Percentiles rank a stretch among this genome's conserved stretches.
phyloP scores from a whole-genome alignment of 23 tunicate genomes.

The Halocynthia aurantium region DNA sequence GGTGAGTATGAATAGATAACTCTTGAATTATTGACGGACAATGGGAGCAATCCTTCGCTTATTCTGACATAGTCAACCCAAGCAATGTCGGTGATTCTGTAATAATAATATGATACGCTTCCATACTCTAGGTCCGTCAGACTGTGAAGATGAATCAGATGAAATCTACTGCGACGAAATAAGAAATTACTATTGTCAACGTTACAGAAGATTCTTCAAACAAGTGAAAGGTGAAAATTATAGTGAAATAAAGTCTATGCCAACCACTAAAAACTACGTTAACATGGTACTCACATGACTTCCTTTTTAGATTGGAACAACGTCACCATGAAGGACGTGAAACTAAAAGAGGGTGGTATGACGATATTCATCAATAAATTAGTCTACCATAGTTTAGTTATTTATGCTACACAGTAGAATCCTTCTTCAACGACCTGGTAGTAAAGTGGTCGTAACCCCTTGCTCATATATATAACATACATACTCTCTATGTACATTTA shows the following conservation, averaged over 20 bases:
- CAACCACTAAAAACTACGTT: neutral
- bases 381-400: too few species aligned
- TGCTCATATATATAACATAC: too few species aligned
- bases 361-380: neutral
- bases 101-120: neutral
- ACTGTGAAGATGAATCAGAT: conserved; percentile 13
- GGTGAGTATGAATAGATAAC: neutral
- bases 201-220: conserved; percentile 9
- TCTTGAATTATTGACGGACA: too few species aligned
- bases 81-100: neutral
- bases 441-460: too few species aligned
- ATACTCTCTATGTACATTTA: too few species aligned
- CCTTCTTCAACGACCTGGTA: too few species aligned
- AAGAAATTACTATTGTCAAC: neutral
- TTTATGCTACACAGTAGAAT: too few species aligned
- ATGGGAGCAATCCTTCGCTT: too few species aligned
- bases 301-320: conserved; percentile 1
- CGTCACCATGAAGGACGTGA: neutral
- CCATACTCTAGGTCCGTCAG: neutral
- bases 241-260: neutral
- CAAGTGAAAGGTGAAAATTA: neutral
- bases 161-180: neutral
- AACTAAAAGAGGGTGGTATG: neutral
- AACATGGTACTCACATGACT: neutral
- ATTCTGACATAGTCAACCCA: too few species aligned